A percentile compares a stretch with the other conserved stretches of the same genome.
These are phyloP conservation scores for Hippolais icterina DNA, from an alignment of 2,113 vertebrate genomes.

Conservation along the genomic window DNA sequence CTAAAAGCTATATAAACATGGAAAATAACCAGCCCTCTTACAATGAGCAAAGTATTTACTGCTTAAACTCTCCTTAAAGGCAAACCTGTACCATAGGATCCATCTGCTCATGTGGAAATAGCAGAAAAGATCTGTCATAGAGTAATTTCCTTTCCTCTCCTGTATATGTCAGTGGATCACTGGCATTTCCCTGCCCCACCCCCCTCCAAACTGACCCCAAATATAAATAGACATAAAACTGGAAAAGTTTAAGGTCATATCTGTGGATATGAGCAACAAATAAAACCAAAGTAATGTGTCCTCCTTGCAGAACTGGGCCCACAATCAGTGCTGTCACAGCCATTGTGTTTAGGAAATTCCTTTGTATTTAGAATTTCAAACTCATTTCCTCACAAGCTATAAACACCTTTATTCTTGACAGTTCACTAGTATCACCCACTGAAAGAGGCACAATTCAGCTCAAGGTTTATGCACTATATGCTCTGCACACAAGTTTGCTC, in stretches of 20 bases:
- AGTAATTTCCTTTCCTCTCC: conserved; percentile 7
- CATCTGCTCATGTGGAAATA: not conserved
- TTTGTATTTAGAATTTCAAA: not conserved
- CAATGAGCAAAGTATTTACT: not conserved
- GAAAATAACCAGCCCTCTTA: not conserved
- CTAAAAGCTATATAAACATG: not conserved
- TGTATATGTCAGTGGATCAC: not conserved
- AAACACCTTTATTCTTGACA: not conserved
- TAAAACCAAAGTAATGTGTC: not conserved
- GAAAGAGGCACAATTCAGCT: not conserved
- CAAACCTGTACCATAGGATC: not conserved
- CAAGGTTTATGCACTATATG: not conserved
- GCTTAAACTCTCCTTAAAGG: conserved; percentile 8
- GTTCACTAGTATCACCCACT: not conserved
- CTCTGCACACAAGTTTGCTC: not conserved
- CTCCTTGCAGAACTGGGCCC: not conserved
- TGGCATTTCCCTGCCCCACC: not conserved
- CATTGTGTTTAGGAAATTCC: not conserved
- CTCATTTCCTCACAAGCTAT: not conserved
- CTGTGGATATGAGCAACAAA: not conserved
- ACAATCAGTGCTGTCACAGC: not conserved
- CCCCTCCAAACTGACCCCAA: not conserved
- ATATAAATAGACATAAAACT: not conserved
- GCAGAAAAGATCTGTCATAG: conserved; percentile 24
- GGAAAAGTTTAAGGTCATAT: not conserved